Evolutionary conservation across 2,888 invertebrate genomes (phyloP), one percentile per base, ranked within the genome.

Genomic region (Rhorus exstirpatorius): DNA sequence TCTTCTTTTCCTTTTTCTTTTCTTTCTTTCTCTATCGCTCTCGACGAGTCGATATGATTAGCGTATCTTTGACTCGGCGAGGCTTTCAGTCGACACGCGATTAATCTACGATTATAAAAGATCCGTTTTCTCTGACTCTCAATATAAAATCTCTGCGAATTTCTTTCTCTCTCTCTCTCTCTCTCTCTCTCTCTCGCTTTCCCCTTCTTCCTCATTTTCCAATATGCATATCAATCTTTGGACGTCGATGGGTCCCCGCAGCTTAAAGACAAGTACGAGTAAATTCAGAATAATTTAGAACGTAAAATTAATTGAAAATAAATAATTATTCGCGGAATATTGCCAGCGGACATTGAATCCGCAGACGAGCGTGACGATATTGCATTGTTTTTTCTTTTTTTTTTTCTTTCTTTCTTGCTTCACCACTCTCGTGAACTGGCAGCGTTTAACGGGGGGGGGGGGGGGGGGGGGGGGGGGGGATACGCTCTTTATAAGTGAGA

Each of bases 301-400:
- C 46, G 24, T 68, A 74, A 63, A 63, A 46, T 46, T 31, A 55
- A 63, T 63, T 71, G 65, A 76, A 58, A 78, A 82, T 82, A 82
- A 82, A 82, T 82, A 63, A 65, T 44, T 79, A 75, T 70, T n/a
- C n/a, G n/a, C 81, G 81, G 81, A 78, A 78, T 82, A 78, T 82
- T 78, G 74, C 68, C 81, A 81, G 74, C 58, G 41, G 17, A 49
- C 1, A n/a, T 53, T 1, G 12, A 38, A 38, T 12, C 46, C 21
- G 49, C 14, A 61, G 76, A 70, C 17, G 38, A 75, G 26, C 19
- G 24, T 63, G 17, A n/a, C n/a, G n/a, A n/a, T n/a, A n/a, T n/a
- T n/a, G n/a, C n/a, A n/a, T n/a, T n/a, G n/a, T n/a, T n/a, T n/a
- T n/a, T 26, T 53, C 35, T 26, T 12, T 49, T 58, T 31, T 65